Evolutionary conservation across 2,797 vertebrate genomes (phyloP).

Genomic region (Pithecia hirsuta): DNA sequence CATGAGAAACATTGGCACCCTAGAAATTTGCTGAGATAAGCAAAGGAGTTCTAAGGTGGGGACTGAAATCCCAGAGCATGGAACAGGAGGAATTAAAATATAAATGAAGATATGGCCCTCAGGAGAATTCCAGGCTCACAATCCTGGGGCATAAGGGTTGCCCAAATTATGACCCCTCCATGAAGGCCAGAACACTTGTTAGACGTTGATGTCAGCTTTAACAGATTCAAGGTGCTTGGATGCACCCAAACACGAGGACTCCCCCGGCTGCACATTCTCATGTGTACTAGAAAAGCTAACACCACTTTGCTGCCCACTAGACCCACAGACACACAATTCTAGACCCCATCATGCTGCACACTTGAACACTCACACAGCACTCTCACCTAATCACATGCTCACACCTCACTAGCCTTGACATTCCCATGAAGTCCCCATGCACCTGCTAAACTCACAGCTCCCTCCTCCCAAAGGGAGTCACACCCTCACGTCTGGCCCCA

Average conservation of each 20-base stretch:
- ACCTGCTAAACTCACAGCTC: too few species aligned
- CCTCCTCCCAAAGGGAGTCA: background rate
- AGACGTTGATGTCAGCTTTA: accelerated
- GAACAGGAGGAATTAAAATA: background rate
- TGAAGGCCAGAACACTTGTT: background rate
- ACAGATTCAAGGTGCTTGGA: background rate
- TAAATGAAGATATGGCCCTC: accelerated
- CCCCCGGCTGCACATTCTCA: accelerated
- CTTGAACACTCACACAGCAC: accelerated
- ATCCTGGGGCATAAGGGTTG: accelerated
- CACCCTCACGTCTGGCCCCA: accelerated
- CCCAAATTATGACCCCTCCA: too few species aligned
- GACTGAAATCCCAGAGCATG: background rate
- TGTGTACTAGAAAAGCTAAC: background rate
- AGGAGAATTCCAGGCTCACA: too few species aligned
- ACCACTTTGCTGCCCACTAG: accelerated
- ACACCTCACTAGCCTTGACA: background rate
- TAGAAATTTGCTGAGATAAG: background rate
- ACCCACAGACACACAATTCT: too few species aligned
- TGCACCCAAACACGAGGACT: background rate
- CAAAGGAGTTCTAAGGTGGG: background rate
- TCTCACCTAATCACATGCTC: accelerated
- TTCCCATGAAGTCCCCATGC: accelerated
- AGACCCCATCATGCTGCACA: background rate
- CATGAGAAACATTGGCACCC: background rate